A percentile compares a stretch with the other conserved stretches of the same genome.
These are phyloP conservation scores for Graptemys geographica DNA, from an alignment of 2,797 vertebrate genomes.

Conservation along the genomic window DNA sequence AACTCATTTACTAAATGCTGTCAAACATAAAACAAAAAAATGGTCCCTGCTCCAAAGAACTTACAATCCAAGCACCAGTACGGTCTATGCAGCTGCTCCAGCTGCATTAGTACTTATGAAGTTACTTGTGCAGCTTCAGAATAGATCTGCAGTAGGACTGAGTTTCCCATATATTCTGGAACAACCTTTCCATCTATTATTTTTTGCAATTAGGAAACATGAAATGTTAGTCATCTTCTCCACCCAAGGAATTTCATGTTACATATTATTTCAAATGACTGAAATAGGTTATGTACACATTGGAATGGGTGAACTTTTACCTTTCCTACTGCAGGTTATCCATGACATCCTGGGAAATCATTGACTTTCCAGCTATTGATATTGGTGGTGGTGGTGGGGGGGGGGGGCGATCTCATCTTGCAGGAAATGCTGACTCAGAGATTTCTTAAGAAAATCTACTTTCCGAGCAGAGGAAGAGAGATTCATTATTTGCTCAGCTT, in stretches of 20 bases:
- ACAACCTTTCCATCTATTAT: conserved; percentile 31
- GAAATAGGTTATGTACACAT: conserved; percentile 75
- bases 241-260: conserved; percentile 69
- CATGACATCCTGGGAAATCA: conserved; percentile 80
- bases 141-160: neutral
- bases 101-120: neutral
- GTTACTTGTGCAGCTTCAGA: neutral
- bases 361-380: conserved; percentile 78
- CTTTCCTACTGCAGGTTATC: conserved; percentile 76
- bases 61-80: neutral
- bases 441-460: conserved; percentile 68
- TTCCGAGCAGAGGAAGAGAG: conserved; percentile 42
- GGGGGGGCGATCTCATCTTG: conserved; percentile 54
- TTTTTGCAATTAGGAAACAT: conserved; percentile 39
- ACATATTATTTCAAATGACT: conserved; percentile 79
- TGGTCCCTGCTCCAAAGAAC: neutral
- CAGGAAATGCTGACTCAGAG: conserved; percentile 71
- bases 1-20: neutral
- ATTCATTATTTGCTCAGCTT: conserved; percentile 62
- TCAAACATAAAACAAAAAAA: neutral
- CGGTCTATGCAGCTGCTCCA: neutral
- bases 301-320: conserved; percentile 79
- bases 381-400: conserved; percentile 47
- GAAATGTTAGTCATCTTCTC: conserved; percentile 54
- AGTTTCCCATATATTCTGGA: conserved; percentile 15